Conservation (phyloP, 2,113 vertebrate species). For the Poeciliopsis prolifica region DNA sequence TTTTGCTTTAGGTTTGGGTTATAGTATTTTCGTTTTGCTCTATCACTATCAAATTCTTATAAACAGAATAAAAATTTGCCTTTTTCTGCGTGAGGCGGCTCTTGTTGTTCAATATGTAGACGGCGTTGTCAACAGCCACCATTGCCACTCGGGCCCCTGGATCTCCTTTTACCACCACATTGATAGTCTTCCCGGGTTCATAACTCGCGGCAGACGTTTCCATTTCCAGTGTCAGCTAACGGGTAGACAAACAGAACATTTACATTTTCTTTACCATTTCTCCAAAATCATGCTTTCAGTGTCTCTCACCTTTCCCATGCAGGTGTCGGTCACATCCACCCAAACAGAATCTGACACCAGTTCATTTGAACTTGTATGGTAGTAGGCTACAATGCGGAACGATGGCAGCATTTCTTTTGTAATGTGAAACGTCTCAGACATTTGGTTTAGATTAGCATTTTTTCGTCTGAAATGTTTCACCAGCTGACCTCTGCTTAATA, state of each 20-base stretch:
- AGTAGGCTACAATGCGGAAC: conserved; percentile 77
- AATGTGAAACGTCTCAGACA: conserved; percentile 28
- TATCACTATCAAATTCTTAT: no score
- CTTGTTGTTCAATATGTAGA: conserved; percentile 78
- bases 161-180: conserved; percentile 71
- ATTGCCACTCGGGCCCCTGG: conserved; percentile 74
- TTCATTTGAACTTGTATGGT: conserved; percentile 63
- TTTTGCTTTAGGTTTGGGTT: no score
- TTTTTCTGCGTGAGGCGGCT: conserved; percentile 78
- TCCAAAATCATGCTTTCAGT: neutral
- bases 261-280: neutral
- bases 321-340: conserved; percentile 75
- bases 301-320: conserved; percentile 74
- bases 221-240: conserved; percentile 65
- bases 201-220: rapidly evolving
- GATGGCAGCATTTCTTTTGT: conserved; percentile 76
- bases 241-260: neutral
- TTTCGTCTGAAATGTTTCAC: conserved; percentile 25
- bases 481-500: conserved; percentile 76
- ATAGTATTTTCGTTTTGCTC: no score
- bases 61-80: conserved; percentile 38
- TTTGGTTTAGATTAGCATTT: conserved; percentile 35
- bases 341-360: conserved; percentile 82
- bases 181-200: conserved; percentile 27
- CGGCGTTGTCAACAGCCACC: conserved; percentile 81